A percentile compares a stretch with the other conserved stretches of the same genome.
phyloP scores from a whole-genome alignment of 2,113 vertebrate genomes.

The Butorides virescens region DNA sequence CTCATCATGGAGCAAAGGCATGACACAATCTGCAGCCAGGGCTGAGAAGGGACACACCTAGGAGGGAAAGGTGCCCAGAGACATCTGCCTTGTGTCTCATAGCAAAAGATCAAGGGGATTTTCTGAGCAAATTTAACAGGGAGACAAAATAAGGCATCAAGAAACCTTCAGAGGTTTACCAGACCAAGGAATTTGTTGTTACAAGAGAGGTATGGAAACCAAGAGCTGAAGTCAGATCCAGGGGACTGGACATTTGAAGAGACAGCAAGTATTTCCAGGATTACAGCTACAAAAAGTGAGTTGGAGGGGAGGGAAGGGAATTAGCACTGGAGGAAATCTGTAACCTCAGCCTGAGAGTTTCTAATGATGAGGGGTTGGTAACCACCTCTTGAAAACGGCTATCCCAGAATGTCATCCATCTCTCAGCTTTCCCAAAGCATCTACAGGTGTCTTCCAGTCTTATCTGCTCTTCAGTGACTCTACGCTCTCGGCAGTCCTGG shows the following conservation, averaged over 20 bases:
- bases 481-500: neutral
- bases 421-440: neutral
- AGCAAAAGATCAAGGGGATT: neutral
- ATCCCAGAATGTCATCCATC: neutral
- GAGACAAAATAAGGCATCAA: neutral
- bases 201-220: neutral
- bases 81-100: neutral
- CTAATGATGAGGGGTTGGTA: neutral
- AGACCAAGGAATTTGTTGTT: neutral
- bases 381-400: neutral
- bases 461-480: neutral
- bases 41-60: neutral
- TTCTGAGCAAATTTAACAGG: neutral
- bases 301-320: neutral
- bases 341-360: neutral
- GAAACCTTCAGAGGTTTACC: neutral
- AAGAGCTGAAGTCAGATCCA: neutral
- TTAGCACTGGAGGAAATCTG: neutral
- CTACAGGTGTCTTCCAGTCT: neutral
- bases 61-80: neutral
- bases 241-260: neutral
- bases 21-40: neutral
- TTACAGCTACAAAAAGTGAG: neutral
- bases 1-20: neutral
- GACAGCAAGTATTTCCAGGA: neutral